Percentiles rank a stretch among this genome's conserved stretches.
phyloP scores from a whole-genome alignment of 1,140 invertebrate species.

The Drosophila mojavensis region DNA sequence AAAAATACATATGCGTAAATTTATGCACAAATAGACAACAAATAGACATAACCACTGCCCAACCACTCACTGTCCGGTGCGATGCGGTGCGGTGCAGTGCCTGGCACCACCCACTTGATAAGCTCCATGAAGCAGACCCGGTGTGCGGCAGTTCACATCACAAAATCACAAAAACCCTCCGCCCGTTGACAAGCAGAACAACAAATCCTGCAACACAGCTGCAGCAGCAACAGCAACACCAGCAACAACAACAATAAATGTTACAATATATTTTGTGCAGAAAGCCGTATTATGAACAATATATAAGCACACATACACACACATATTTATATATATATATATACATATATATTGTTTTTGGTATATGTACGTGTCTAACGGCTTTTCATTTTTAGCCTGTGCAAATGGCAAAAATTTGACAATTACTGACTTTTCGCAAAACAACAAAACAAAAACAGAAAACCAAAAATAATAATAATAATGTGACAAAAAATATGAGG shows the following conservation, averaged over 20 bases:
- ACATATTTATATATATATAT: not conserved
- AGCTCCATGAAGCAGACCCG: slow-evolving; percentile 18
- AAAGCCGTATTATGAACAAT: slow-evolving; percentile 63
- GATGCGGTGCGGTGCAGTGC: not conserved
- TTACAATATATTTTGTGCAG: slow-evolving; percentile 69
- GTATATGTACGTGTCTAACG: slow-evolving; percentile 16
- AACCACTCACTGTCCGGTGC: slow-evolving; percentile 2
- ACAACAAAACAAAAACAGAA: not conserved
- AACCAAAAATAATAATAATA: slow-evolving; percentile 7
- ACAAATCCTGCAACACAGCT: slow-evolving; percentile 8
- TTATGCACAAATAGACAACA: slow-evolving; percentile 69
- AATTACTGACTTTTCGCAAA: slow-evolving; percentile 47
- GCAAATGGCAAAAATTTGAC: slow-evolving; percentile 34
- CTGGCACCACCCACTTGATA: slow-evolving; percentile 23
- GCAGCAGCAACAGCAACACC: slow-evolving; percentile 14
- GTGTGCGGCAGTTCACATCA: slow-evolving; percentile 64
- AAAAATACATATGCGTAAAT: slow-evolving; percentile 80
- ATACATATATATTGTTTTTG: not conserved
- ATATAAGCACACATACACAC: slow-evolving; percentile 27
- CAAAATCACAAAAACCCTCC: slow-evolving; percentile 71
- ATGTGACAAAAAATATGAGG: slow-evolving; percentile 14
- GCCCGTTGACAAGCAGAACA: slow-evolving; percentile 20
- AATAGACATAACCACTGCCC: slow-evolving; percentile 26
- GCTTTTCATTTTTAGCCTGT: slow-evolving; percentile 36
- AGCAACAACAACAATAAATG: slow-evolving; percentile 58